phyloP scores from a whole-genome alignment of 2,113 vertebrate species.

The Vireo altiloquus region DNA sequence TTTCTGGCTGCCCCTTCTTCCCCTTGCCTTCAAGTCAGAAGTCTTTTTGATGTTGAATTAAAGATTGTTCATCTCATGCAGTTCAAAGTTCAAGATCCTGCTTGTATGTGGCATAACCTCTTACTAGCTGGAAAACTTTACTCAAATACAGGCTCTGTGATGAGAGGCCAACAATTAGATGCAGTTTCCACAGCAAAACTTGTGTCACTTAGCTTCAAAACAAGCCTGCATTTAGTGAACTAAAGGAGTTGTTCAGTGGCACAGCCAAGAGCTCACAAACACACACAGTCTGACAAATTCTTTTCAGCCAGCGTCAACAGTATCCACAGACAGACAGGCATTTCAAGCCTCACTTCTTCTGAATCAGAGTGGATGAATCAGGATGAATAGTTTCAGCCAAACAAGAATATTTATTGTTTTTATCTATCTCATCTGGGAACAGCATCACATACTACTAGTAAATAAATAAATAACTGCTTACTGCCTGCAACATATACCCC shows the following conservation, averaged over 20 bases:
- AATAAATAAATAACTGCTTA: neutral
- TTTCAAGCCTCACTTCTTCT: slow-evolving; percentile 39
- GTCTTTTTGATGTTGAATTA: neutral
- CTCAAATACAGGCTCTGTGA: neutral
- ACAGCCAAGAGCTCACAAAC: neutral
- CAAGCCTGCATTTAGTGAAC: slow-evolving; percentile 7
- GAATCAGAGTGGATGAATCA: slow-evolving; percentile 21
- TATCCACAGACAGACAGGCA: neutral
- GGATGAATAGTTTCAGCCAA: neutral
- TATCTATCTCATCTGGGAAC: neutral
- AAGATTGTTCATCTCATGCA: neutral
- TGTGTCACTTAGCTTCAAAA: neutral
- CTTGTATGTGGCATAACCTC: neutral
- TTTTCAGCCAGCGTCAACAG: slow-evolving; percentile 2
- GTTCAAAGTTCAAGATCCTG: neutral
- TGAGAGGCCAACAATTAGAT: neutral
- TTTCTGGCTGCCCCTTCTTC: neutral
- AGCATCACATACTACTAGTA: neutral
- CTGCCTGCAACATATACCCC: neutral
- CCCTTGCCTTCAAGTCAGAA: neutral
- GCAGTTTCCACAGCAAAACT: neutral
- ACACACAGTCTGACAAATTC: neutral
- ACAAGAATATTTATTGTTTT: neutral
- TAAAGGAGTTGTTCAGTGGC: neutral
- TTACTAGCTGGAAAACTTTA: slow-evolving; percentile 14